These are phyloP conservation scores for Ctenomys sociabilis DNA, from an alignment of 2,113 vertebrate species.

Conservation along the genomic window DNA sequence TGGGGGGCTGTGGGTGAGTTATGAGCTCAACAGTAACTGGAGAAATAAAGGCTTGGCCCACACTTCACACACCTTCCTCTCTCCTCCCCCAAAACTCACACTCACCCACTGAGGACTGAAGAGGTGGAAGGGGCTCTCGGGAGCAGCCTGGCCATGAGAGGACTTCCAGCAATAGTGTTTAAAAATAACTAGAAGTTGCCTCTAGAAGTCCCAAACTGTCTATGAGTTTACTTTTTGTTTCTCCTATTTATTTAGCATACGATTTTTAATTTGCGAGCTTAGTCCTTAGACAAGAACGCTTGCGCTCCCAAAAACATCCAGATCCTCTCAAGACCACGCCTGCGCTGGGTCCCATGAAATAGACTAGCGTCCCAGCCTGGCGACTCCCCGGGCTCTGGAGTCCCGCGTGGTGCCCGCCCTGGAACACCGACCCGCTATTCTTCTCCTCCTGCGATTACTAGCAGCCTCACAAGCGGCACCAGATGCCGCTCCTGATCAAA, in stretches of 20 bases:
- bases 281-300: conserved; percentile 16
- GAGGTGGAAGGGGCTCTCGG: neutral
- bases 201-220: conserved; percentile 27
- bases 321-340: neutral
- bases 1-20: conserved; percentile 61
- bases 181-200: conserved; percentile 38
- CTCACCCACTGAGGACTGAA: neutral
- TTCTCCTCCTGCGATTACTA: conserved; percentile 82
- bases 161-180: neutral
- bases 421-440: conserved; percentile 79
- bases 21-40: conserved; percentile 62
- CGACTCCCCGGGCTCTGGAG: neutral
- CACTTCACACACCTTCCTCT: conserved; percentile 73
- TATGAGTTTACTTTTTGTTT: conserved; percentile 16
- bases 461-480: conserved; percentile 87
- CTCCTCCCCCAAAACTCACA: conserved; percentile 71
- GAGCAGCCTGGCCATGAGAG: neutral
- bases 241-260: neutral
- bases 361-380: neutral
- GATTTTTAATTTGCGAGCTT: conserved; percentile 19
- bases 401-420: conserved; percentile 65
- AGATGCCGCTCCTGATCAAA: conserved; percentile 90
- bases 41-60: conserved; percentile 69
- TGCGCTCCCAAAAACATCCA: conserved; percentile 17
- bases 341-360: neutral